Evolutionary conservation across 2,888 invertebrate species (phyloP).

Genomic region (Emesis russula): DNA sequence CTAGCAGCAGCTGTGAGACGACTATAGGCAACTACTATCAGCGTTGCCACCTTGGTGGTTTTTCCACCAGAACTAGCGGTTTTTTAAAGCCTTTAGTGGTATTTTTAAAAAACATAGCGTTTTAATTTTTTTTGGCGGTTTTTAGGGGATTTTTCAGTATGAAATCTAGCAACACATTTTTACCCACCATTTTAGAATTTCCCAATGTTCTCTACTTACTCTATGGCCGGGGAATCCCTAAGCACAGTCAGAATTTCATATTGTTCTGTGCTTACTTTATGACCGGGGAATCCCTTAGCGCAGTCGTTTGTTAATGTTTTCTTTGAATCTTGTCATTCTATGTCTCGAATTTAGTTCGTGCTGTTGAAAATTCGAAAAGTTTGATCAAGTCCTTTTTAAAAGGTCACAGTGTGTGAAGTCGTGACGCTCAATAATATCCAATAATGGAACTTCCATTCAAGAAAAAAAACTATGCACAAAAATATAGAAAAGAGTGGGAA

Average conservation of each 20-base stretch:
- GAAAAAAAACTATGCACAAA: not conserved
- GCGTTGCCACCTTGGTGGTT: slow-evolving; percentile 1
- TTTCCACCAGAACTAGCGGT: slow-evolving; percentile 5
- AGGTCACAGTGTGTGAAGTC: slow-evolving; percentile 4
- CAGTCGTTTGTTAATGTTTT: slow-evolving; percentile 8
- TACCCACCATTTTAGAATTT: not conserved
- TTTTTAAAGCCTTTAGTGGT: not conserved
- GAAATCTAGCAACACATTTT: slow-evolving; percentile 2
- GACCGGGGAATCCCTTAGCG: not conserved
- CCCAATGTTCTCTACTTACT: slow-evolving; percentile 3
- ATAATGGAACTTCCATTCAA: slow-evolving; percentile 8
- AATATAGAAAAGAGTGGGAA: slow-evolving; percentile 8
- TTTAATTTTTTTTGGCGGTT: not conserved
- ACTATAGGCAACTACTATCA: not conserved
- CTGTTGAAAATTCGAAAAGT: not conserved
- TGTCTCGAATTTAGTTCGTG: slow-evolving; percentile 3
- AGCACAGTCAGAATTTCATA: not conserved
- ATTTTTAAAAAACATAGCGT: not conserved
- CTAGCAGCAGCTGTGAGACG: too few species aligned
- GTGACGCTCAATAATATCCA: not conserved
- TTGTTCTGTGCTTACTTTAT: not conserved
- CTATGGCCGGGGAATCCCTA: not conserved
- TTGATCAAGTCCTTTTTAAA: not conserved
- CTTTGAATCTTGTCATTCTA: not conserved
- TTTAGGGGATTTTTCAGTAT: not conserved